Conservation (phyloP, 2,113 vertebrate species). For the Sula dactylatra region DNA sequence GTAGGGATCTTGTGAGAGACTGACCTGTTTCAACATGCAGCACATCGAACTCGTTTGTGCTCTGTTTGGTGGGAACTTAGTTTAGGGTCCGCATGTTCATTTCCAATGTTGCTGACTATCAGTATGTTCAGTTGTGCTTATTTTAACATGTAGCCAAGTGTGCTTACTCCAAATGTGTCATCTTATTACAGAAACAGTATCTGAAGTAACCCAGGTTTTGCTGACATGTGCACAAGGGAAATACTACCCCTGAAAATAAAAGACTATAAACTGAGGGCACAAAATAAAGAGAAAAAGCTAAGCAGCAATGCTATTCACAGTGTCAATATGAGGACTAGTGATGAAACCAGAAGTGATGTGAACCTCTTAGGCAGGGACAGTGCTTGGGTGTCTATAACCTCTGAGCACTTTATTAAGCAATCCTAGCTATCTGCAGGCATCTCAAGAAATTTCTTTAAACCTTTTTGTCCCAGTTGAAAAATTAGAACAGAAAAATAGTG, state of each 20-base stretch:
- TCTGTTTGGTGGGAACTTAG: not conserved
- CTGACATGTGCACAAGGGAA: not conserved
- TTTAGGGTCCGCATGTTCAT: rapidly evolving
- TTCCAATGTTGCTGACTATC: not conserved
- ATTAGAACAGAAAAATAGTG: not conserved
- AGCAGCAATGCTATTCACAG: not conserved
- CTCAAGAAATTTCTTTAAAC: not conserved
- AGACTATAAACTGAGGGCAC: not conserved
- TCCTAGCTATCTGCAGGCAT: not conserved
- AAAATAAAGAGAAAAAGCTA: not conserved
- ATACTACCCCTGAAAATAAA: not conserved
- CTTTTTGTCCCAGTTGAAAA: not conserved
- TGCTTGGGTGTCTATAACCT: not conserved
- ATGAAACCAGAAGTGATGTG: not conserved
- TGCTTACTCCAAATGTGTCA: not conserved
- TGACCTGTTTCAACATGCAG: not conserved
- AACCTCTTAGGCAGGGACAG: not conserved
- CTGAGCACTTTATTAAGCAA: not conserved
- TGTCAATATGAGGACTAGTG: rapidly evolving
- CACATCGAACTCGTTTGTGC: rapidly evolving
- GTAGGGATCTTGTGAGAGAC: not conserved
- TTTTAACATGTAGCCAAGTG: not conserved
- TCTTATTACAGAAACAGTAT: not conserved
- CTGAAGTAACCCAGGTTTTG: not conserved
- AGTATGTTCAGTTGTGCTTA: rapidly evolving